Conservation (phyloP, 2,797 vertebrate genomes). For the Phrynocephalus guinanensis region DNA sequence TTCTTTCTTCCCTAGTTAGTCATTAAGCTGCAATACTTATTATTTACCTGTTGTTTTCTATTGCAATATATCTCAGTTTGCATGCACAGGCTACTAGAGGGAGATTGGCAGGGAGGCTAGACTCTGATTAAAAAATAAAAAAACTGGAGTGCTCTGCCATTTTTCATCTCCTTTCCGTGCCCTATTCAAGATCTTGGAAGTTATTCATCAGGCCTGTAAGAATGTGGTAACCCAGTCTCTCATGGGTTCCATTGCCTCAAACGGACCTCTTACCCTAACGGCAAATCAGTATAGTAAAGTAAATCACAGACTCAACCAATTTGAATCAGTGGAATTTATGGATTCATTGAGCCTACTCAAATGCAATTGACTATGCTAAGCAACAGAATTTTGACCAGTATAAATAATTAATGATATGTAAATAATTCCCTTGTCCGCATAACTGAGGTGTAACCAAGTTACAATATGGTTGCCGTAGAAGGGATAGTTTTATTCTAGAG, state of each 20-base stretch:
- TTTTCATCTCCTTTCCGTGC: no score
- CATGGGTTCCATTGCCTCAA: no score
- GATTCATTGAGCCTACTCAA: no score
- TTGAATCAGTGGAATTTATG: no score
- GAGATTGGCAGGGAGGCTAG: neutral
- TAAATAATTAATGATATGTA: neutral
- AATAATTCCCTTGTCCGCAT: neutral
- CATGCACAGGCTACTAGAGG: neutral
- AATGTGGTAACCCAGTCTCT: no score
- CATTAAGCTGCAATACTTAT: constrained; percentile 8
- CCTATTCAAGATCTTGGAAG: no score
- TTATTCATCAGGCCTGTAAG: no score
- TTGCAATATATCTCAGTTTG: neutral
- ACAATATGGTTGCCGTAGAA: neutral
- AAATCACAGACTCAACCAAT: no score
- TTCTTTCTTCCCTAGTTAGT: constrained; percentile 7
- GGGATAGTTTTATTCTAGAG: neutral
- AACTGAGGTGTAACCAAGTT: neutral
- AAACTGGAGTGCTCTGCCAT: neutral
- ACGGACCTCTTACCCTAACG: no score
- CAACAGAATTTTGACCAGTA: no score
- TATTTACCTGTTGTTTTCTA: constrained; percentile 5
- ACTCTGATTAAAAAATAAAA: neutral
- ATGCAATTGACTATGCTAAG: no score
- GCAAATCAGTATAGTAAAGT: no score